Conservation (phyloP, 2,797 vertebrate genomes). For the Tarsius wallacei region DNA sequence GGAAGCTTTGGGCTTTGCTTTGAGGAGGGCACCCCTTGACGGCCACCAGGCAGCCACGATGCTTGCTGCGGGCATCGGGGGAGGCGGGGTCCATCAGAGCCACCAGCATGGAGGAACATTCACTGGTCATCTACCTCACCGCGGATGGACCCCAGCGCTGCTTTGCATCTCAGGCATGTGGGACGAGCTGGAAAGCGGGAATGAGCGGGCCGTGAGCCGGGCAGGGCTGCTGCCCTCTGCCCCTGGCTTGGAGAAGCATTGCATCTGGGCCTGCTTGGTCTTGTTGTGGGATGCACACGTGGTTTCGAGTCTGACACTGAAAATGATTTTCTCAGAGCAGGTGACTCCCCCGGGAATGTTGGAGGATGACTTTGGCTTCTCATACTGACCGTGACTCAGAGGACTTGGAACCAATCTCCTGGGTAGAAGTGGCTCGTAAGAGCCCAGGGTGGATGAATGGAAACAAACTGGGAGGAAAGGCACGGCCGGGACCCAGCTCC, state of each 20-base stretch:
- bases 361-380: not conserved
- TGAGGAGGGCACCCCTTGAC: too few relatives aligned
- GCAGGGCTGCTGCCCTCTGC: not conserved
- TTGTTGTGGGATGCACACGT: fast-evolving
- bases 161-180: fast-evolving
- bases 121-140: fast-evolving
- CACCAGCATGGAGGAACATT: fast-evolving
- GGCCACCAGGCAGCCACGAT: not conserved
- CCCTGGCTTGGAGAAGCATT: not conserved
- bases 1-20: too few relatives aligned
- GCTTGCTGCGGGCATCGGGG: fast-evolving
- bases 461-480: too few relatives aligned
- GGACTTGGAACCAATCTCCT: not conserved
- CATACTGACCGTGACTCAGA: not conserved
- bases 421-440: not conserved
- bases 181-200: not conserved
- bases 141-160: fast-evolving
- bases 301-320: not conserved
- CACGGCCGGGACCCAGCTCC: fast-evolving
- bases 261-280: not conserved
- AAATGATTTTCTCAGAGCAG: not conserved
- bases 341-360: not conserved
- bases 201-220: fast-evolving
- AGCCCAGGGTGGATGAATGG: fast-evolving
- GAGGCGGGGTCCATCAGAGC: not conserved